Evolutionary conservation across 2,113 vertebrate genomes (phyloP).

Genomic region (Hippocampus comes): DNA sequence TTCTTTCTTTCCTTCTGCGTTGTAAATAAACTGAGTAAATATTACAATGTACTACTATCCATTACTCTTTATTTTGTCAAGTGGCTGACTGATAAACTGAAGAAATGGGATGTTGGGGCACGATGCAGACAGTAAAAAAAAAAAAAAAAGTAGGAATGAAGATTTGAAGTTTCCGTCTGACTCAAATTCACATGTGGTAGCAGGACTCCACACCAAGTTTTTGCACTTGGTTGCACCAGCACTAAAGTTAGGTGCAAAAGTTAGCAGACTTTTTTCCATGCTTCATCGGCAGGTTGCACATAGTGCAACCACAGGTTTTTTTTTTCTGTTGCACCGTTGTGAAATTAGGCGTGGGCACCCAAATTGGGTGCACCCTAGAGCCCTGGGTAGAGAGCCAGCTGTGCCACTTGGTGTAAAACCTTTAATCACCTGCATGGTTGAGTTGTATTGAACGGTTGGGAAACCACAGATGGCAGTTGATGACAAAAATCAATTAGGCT

Average conservation of each 20-base stretch:
- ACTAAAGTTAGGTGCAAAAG: too few species aligned
- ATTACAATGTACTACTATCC: neutral
- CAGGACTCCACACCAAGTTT: neutral
- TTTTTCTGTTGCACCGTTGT: too few species aligned
- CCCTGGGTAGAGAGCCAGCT: constrained; percentile 29
- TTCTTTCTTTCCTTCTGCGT: neutral
- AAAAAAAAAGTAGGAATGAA: constrained; percentile 14
- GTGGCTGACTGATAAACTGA: neutral
- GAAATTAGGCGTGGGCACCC: too few species aligned
- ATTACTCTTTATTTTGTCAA: neutral
- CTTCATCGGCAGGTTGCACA: too few species aligned
- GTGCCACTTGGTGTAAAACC: constrained; percentile 70
- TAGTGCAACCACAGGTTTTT: too few species aligned
- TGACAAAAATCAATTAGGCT: constrained; percentile 38
- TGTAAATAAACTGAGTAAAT: neutral
- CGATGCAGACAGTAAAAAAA: neutral
- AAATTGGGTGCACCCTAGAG: too few species aligned
- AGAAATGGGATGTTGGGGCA: too few species aligned
- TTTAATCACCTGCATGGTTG: constrained; percentile 65
- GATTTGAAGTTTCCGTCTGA: constrained; percentile 54
- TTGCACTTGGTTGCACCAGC: too few species aligned
- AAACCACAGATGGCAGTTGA: constrained; percentile 63
- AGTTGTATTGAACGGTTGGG: constrained; percentile 83
- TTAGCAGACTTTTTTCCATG: too few species aligned
- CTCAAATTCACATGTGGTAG: constrained; percentile 58